phyloP scores from a whole-genome alignment of 2,888 invertebrate species.

The Macaria liturata region DNA sequence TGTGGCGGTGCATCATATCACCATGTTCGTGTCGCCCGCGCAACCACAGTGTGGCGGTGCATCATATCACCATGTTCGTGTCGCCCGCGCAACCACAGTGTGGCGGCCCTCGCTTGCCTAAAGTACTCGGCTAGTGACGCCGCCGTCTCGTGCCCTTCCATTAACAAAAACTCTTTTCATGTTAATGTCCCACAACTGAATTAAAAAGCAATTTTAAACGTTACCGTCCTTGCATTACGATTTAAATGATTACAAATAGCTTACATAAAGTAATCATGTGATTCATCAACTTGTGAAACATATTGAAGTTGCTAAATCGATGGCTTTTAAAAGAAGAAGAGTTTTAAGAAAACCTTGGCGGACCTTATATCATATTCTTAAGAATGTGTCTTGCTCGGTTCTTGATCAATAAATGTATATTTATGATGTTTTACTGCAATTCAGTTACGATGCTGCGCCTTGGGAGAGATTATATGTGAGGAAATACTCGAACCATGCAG shows the following conservation, averaged over 20 bases:
- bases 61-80: no score
- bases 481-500: no score
- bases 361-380: conserved; percentile 7
- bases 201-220: conserved; percentile 18
- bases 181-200: conserved; percentile 15
- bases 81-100: no score
- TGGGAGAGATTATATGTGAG: background rate
- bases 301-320: conserved; percentile 38
- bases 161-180: conserved; percentile 6
- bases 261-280: conserved; percentile 23
- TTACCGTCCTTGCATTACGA: conserved; percentile 18
- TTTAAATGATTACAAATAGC: conserved; percentile 20
- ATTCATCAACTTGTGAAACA: conserved; percentile 35
- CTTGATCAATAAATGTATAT: conserved; percentile 27
- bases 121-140: no score
- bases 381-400: conserved; percentile 18
- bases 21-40: no score
- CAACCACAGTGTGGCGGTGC: no score
- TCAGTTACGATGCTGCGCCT: conserved; percentile 4
- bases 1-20: no score
- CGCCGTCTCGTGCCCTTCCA: background rate
- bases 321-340: conserved; percentile 32
- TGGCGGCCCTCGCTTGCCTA: no score
- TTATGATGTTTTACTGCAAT: conserved; percentile 14
- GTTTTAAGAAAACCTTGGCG: conserved; percentile 35